Evolutionary conservation across 1,140 invertebrate species (phyloP).

Genomic region (Eumaeus atala): DNA sequence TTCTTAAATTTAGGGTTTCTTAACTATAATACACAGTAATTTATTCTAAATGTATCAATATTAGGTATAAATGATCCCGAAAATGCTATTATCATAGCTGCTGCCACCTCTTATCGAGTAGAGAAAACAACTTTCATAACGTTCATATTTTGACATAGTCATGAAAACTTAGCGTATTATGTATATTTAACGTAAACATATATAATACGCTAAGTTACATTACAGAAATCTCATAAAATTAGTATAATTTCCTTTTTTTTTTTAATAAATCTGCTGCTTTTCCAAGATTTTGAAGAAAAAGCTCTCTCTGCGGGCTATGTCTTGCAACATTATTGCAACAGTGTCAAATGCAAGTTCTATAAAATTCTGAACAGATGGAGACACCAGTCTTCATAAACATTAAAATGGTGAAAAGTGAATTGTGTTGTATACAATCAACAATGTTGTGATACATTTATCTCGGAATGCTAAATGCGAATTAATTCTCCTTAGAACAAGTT

Average conservation of each 20-base stretch:
- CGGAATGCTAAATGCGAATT: slow-evolving; percentile 12
- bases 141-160: no score
- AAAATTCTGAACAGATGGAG: slow-evolving; percentile 15
- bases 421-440: no score
- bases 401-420: neutral
- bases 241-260: no score
- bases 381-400: neutral
- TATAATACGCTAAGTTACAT: neutral
- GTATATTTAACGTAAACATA: no score
- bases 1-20: no score
- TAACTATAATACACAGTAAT: no score
- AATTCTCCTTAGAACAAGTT: slow-evolving; percentile 13
- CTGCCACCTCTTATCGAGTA: slow-evolving; percentile 26
- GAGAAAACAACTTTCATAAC: neutral
- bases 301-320: slow-evolving; percentile 15
- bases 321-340: neutral
- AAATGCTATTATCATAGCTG: neutral
- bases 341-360: neutral
- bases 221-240: no score
- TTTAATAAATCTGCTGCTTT: neutral
- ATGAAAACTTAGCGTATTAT: no score
- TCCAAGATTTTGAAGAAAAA: neutral
- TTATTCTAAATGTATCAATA: no score
- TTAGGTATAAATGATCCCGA: no score
- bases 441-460: no score